Evolutionary conservation across 2,888 invertebrate species (phyloP).

Genomic region (Amaurobius ferox): DNA sequence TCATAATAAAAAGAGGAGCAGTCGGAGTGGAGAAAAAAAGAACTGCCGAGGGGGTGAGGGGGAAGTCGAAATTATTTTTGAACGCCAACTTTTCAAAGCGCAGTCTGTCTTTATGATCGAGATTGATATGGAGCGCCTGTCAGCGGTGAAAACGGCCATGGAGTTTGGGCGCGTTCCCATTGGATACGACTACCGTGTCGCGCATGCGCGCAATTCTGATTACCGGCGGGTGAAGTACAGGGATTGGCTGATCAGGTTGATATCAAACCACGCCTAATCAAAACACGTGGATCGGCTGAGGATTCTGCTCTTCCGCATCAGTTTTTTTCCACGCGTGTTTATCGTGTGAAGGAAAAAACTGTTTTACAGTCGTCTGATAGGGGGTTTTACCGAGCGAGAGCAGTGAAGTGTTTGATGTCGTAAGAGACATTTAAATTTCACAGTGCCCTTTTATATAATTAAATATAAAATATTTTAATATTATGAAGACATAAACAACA

Average conservation of each 20-base stretch:
- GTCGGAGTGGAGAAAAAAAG: constrained; percentile 2
- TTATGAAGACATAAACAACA: too few species aligned
- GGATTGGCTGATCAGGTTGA: background rate
- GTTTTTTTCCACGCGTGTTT: background rate
- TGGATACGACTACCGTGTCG: background rate
- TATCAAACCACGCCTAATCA: constrained; percentile 1
- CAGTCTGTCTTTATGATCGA: constrained; percentile 68
- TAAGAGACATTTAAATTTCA: too few species aligned
- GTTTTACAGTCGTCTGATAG: too few species aligned
- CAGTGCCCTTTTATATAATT: too few species aligned
- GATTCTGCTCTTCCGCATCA: background rate
- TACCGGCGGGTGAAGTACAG: background rate
- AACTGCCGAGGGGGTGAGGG: constrained; percentile 11
- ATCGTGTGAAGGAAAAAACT: background rate
- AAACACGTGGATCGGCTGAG: background rate
- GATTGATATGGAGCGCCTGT: constrained; percentile 44
- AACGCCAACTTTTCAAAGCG: constrained; percentile 59
- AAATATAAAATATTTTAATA: too few species aligned
- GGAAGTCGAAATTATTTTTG: constrained; percentile 55
- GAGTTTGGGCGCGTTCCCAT: background rate
- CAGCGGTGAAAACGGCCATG: background rate
- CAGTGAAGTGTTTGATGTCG: too few species aligned
- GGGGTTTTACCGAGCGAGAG: too few species aligned
- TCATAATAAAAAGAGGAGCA: constrained; percentile 46
- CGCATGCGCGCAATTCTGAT: background rate